phyloP scores from a whole-genome alignment of 2,888 invertebrate species.

The Eupithecia tripunctaria region DNA sequence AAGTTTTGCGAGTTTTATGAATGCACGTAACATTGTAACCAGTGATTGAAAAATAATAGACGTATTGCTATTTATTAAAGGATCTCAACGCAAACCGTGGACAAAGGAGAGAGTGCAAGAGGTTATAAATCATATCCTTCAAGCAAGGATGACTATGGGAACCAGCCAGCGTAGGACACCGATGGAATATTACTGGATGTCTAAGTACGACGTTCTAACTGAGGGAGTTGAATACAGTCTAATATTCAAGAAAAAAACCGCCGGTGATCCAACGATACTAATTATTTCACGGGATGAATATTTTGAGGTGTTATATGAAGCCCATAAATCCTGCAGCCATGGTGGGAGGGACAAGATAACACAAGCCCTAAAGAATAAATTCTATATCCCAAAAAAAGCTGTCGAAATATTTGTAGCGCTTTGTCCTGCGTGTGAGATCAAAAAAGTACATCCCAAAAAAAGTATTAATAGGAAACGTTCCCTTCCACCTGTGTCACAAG shows the following conservation, averaged over 20 bases:
- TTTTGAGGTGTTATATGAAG: not conserved
- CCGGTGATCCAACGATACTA: conserved; percentile 15
- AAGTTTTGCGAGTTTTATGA: not conserved
- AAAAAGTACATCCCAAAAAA: conserved; percentile 1
- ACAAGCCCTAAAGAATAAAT: conserved; percentile 1
- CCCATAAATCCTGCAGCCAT: conserved; percentile 23
- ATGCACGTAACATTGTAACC: not conserved
- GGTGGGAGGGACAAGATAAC: conserved; percentile 31
- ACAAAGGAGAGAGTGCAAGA: not conserved
- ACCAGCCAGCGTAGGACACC: conserved; percentile 3
- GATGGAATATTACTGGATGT: conserved; percentile 12
- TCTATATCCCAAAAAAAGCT: conserved; percentile 7
- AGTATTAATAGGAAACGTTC: not conserved
- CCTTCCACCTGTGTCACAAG: not conserved
- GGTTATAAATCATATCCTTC: conserved; percentile 16
- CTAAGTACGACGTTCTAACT: not conserved
- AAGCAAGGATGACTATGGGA: not conserved
- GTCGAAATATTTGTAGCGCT: conserved; percentile 11
- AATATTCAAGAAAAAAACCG: conserved; percentile 6
- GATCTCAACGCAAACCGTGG: conserved; percentile 6
- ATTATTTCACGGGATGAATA: conserved; percentile 27
- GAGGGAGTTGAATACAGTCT: not conserved
- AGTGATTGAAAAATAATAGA: not conserved
- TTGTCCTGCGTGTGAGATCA: conserved; percentile 5
- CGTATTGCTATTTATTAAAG: not conserved